Conservation (phyloP, 2,888 invertebrate genomes). For the Neria commutata region DNA sequence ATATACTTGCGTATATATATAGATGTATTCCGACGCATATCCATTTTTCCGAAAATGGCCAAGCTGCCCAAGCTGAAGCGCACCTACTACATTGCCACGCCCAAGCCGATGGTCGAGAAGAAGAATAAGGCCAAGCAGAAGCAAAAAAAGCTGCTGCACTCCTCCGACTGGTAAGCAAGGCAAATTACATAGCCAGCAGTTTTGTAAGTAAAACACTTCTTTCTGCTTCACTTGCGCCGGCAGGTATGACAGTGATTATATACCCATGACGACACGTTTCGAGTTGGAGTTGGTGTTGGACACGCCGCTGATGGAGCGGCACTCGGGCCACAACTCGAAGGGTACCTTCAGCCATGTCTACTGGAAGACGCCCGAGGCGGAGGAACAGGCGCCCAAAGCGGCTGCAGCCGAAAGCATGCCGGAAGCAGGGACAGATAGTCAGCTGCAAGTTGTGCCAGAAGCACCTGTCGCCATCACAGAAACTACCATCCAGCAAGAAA, state of each 20-base stretch:
- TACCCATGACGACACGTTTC: slow-evolving; percentile 45
- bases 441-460: too few species aligned
- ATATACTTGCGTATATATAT: not conserved
- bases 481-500: not conserved
- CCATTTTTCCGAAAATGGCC: slow-evolving; percentile 45
- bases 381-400: not conserved
- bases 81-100: slow-evolving; percentile 33
- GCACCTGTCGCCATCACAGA: not conserved
- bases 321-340: slow-evolving; percentile 29
- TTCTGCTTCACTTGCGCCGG: too few species aligned
- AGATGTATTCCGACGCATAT: slow-evolving; percentile 42
- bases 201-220: not conserved
- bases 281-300: slow-evolving; percentile 43
- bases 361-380: slow-evolving; percentile 32
- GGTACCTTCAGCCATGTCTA: slow-evolving; percentile 35
- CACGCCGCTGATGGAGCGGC: slow-evolving; percentile 42
- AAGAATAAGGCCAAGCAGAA: slow-evolving; percentile 31
- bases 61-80: slow-evolving; percentile 36
- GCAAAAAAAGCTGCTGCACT: slow-evolving; percentile 41
- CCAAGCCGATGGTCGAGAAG: slow-evolving; percentile 31
- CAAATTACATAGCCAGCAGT: not conserved
- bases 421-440: too few species aligned
- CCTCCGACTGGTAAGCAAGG: slow-evolving; percentile 47
- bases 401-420: too few species aligned
- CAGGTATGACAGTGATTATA: slow-evolving; percentile 50